A percentile compares a stretch with the other conserved stretches of the same genome.
Conservation (phyloP, 2,113 vertebrate genomes). For the Actinemys pallida region DNA sequence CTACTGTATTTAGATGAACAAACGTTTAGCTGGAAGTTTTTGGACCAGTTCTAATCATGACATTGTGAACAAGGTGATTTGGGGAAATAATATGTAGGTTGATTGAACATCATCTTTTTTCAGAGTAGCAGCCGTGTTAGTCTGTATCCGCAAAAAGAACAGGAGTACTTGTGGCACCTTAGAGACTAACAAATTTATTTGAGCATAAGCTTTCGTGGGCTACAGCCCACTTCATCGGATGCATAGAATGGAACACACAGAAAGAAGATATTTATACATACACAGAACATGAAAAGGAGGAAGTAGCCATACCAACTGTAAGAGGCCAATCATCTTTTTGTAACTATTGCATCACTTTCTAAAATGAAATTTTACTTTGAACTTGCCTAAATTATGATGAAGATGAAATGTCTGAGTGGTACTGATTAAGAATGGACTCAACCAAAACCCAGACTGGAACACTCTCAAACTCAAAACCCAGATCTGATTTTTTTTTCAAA, state of each 20-base stretch:
- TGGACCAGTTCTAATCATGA: not conserved
- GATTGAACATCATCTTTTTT: not conserved
- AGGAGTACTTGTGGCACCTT: no score
- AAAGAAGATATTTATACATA: no score
- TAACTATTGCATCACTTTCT: not conserved
- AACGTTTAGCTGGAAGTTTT: not conserved
- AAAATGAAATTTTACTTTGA: not conserved
- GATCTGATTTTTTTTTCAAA: not conserved
- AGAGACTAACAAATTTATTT: no score
- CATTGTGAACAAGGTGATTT: not conserved
- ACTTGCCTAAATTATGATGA: not conserved
- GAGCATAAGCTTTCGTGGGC: no score
- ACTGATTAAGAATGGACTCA: not conserved
- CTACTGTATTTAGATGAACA: not conserved
- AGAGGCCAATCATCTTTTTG: not conserved
- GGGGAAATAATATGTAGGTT: not conserved
- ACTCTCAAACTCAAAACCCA: not conserved
- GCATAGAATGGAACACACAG: no score
- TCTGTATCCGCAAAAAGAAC: no score
- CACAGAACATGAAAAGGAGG: no score
- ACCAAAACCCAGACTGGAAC: not conserved
- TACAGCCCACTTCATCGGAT: no score
- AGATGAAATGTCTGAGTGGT: not conserved
- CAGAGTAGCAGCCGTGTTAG: no score
- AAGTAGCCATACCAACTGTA: no score